Evolutionary conservation across 2,888 invertebrate species (phyloP), one percentile per base, ranked within the genome.

Genomic region (Drosophila glabriapex): DNA sequence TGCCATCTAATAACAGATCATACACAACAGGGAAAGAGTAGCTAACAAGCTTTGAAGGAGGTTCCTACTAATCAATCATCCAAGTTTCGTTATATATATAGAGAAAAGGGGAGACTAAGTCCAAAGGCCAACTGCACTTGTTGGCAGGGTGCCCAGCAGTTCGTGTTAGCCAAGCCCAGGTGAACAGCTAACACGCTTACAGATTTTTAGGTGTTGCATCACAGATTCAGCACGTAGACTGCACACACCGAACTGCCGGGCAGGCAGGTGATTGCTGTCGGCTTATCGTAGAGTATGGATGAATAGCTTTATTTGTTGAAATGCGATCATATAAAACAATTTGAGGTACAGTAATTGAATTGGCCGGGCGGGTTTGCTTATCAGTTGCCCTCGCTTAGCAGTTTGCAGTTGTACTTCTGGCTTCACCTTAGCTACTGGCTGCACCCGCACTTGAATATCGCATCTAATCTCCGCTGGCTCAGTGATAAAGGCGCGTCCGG

Each of bases 401-500:
- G 46, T 73, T 33, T 46, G 41, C 41, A 65, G 73, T 43, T 49
- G 49, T 65, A 12, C 53, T 53, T 39, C 41, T 14, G 54, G 54
- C 49, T 31, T 62, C 37, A 55, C 71, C 71, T 62, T 56, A 71
- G 43, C 41, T 43, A n/a, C 60, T 43, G 63, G 62, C 81, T 78
- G 78, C 80, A 78, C 78, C 81, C 72, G 76, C 64, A 54, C 60
- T 61, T 54, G 53, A 69, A 70, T 78, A 66, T 74, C 60, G 72
- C 76, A 71, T 65, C 72, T 80, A 73, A 78, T 78, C 77, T 78
- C 25, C 14, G 58, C 19, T 16, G 3, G 41, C 39, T 56, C 65
- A 46, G 63, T 60, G 77, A 78, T 78, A 78, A 78, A 78, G 81
- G 78, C 77, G 81, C 78, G 78, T 73, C 81, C 77, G 76, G 63